A percentile compares a stretch with the other conserved stretches of the same genome.
Evolutionary conservation across 2,797 vertebrate species (phyloP).

Genomic region (Xiphophorus birchmanni): DNA sequence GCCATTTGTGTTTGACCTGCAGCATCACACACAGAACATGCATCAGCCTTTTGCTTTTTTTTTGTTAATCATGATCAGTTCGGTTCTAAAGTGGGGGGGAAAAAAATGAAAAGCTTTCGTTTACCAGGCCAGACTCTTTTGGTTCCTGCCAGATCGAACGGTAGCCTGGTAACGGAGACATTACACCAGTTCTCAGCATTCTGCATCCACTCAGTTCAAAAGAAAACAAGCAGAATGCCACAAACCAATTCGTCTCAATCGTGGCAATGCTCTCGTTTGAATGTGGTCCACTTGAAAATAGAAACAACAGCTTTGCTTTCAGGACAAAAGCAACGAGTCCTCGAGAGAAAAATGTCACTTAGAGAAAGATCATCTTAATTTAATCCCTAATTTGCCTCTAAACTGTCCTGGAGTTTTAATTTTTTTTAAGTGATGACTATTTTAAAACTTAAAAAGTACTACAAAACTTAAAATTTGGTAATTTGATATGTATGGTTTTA

Average conservation of each 20-base stretch:
- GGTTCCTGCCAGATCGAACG: neutral
- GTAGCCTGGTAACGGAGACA: neutral
- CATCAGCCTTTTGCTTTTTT: neutral
- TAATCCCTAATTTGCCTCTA: neutral
- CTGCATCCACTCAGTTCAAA: slow-evolving; percentile 1
- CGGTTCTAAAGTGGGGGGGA: neutral
- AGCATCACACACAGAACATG: neutral
- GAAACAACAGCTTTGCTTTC: neutral
- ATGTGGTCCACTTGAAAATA: neutral
- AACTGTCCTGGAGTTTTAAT: neutral
- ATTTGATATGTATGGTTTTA: neutral
- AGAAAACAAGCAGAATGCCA: slow-evolving; percentile 1
- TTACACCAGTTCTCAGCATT: neutral
- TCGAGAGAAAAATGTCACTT: neutral
- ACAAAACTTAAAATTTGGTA: neutral
- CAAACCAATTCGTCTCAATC: neutral
- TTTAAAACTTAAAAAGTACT: no score
- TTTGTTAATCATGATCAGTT: neutral
- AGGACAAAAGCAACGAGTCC: neutral
- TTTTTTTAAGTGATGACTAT: no score
- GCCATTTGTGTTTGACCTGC: slow-evolving; percentile 18
- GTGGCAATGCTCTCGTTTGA: neutral
- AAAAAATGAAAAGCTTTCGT: neutral
- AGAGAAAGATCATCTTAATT: neutral
- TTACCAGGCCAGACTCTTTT: neutral